Percentiles rank a stretch among this genome's conserved stretches.
Conservation (phyloP, 2,797 vertebrate genomes). For the Bradypodion pumilum region DNA sequence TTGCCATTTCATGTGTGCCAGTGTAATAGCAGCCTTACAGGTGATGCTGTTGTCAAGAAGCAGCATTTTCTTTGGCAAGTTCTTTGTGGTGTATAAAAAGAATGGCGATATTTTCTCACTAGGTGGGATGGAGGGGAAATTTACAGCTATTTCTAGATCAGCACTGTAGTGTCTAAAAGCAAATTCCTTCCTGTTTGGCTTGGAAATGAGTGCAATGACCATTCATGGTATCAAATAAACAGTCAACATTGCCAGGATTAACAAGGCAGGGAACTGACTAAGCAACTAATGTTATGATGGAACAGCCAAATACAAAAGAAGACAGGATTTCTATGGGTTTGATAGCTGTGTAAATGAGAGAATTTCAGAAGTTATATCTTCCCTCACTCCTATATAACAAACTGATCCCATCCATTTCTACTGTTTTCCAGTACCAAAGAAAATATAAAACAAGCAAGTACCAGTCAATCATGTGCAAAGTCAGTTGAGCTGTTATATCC, state of each 20-base stretch:
- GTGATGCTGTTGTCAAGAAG: neutral
- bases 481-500: too few relatives aligned
- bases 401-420: neutral
- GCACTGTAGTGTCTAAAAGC: neutral
- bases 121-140: neutral
- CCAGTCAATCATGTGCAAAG: neutral
- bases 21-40: neutral
- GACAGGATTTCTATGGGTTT: too few relatives aligned
- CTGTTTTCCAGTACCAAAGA: neutral
- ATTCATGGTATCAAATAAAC: neutral
- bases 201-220: neutral
- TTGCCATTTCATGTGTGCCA: neutral
- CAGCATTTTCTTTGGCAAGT: too few relatives aligned
- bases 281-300: neutral
- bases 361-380: neutral
- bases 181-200: neutral
- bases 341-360: neutral
- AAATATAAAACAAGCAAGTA: neutral
- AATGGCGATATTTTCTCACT: neutral
- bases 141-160: constrained; percentile 7
- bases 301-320: neutral
- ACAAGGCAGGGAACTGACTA: neutral
- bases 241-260: neutral
- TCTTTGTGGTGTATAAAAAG: neutral
- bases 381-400: neutral